Percentiles rank a stretch among this genome's conserved stretches.
Evolutionary conservation across 35 echinoderm and acorn worm species (phyloP).

Genomic region (Apostichopus parvimensis): DNA sequence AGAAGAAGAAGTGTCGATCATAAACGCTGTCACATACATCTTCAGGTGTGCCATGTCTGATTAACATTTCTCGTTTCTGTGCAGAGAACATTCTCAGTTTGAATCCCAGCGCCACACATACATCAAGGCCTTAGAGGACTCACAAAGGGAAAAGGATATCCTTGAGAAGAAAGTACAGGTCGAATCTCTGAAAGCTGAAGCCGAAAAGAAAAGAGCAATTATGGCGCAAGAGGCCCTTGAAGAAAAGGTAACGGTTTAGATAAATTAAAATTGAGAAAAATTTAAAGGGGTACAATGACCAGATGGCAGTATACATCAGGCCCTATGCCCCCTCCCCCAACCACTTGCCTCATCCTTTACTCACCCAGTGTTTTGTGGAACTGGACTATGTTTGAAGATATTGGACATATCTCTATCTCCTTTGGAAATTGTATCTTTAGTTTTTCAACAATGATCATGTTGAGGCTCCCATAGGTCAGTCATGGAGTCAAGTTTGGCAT

Average conservation of each 20-base stretch:
- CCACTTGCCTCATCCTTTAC: no score
- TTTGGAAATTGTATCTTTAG: no score
- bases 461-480: no score
- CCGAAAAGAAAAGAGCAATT: conserved; percentile 74
- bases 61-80: neutral
- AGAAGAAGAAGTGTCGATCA: neutral
- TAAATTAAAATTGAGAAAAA: no score
- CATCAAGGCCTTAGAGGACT: conserved; percentile 81
- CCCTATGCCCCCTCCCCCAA: no score
- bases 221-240: conserved; percentile 81
- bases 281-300: no score
- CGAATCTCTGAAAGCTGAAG: conserved; percentile 81
- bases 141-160: conserved; percentile 74
- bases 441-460: no score
- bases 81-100: conserved; percentile 73
- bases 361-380: no score
- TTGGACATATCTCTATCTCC: no score
- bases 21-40: neutral
- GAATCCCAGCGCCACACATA: conserved; percentile 76
- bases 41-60: neutral
- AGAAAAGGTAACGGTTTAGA: conserved; percentile 70
- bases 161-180: conserved; percentile 86
- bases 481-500: no score
- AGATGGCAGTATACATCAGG: no score
- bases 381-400: no score